phyloP scores from a whole-genome alignment of 53 echinoderm and acorn worm genomes.

The Glandiceps talaboti region DNA sequence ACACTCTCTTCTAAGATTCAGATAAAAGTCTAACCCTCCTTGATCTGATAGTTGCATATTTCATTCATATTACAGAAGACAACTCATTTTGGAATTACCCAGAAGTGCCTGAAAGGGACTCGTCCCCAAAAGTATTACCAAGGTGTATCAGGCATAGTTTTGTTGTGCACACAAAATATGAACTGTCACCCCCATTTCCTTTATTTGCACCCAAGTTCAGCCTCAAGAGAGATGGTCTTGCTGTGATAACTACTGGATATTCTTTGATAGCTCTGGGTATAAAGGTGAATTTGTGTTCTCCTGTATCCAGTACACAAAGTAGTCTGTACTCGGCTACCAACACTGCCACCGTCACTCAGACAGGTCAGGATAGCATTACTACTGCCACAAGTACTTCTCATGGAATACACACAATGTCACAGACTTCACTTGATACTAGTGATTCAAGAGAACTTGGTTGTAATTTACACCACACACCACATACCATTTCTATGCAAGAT shows the following conservation, averaged over 20 bases:
- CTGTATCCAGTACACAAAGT: slow-evolving; percentile 9
- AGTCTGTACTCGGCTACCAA: slow-evolving; percentile 3
- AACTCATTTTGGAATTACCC: neutral
- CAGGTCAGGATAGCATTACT: neutral
- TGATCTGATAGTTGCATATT: too few relatives aligned
- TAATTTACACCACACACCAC: neutral
- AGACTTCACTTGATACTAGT: neutral
- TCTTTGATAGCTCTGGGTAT: slow-evolving; percentile 55
- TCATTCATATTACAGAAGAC: neutral
- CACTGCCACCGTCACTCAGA: neutral
- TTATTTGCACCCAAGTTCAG: slow-evolving; percentile 92
- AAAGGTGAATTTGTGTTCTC: neutral
- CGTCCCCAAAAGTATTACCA: slow-evolving; percentile 49
- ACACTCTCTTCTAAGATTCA: too few relatives aligned
- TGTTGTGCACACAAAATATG: slow-evolving; percentile 90
- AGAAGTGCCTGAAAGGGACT: neutral
- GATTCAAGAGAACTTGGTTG: neutral
- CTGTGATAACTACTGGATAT: slow-evolving; percentile 85
- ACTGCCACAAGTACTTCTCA: neutral
- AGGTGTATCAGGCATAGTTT: slow-evolving; percentile 84
- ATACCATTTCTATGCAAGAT: neutral
- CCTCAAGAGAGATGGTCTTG: slow-evolving; percentile 87
- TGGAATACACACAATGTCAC: neutral
- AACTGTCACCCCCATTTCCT: slow-evolving; percentile 92
- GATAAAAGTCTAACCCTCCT: too few relatives aligned